A percentile compares a stretch with the other conserved stretches of the same genome.
phyloP scores from a whole-genome alignment of 1,140 invertebrate genomes.

The Calycopis cecrops region DNA sequence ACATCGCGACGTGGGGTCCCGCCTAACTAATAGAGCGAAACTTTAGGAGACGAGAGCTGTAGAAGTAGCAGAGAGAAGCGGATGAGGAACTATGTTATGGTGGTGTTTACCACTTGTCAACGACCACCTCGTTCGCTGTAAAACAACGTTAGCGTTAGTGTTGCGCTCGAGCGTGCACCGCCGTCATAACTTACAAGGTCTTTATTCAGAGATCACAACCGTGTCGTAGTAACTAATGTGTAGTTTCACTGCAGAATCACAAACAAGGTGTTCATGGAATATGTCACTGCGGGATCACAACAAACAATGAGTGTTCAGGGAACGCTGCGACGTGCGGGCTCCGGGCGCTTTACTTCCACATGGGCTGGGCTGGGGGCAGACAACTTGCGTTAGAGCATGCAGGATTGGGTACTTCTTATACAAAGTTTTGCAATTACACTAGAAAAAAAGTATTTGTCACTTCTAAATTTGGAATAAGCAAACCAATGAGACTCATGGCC shows the following conservation, averaged over 20 bases:
- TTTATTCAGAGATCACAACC: slow-evolving; percentile 66
- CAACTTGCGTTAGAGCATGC: slow-evolving; percentile 70
- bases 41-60: slow-evolving; percentile 61
- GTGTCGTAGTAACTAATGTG: slow-evolving; percentile 68
- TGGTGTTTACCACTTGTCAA: slow-evolving; percentile 77
- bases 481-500: slow-evolving; percentile 10
- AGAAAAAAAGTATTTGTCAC: background rate
- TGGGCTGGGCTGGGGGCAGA: slow-evolving; percentile 68
- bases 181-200: slow-evolving; percentile 61
- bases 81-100: slow-evolving; percentile 66
- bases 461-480: slow-evolving; percentile 8
- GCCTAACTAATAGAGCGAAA: slow-evolving; percentile 11
- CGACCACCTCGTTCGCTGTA: slow-evolving; percentile 76
- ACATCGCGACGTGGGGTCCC: slow-evolving; percentile 7
- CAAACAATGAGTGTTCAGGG: slow-evolving; percentile 17
- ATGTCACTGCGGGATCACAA: slow-evolving; percentile 33
- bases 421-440: slow-evolving; percentile 52
- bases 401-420: slow-evolving; percentile 26
- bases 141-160: slow-evolving; percentile 74
- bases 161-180: slow-evolving; percentile 50
- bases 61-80: slow-evolving; percentile 65
- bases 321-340: slow-evolving; percentile 54
- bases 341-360: slow-evolving; percentile 64
- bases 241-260: slow-evolving; percentile 72
- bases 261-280: slow-evolving; percentile 75